Evolutionary conservation across 2,888 invertebrate species (phyloP), one percentile per base, ranked within the genome.

Genomic region (Tachystola acroxantha): DNA sequence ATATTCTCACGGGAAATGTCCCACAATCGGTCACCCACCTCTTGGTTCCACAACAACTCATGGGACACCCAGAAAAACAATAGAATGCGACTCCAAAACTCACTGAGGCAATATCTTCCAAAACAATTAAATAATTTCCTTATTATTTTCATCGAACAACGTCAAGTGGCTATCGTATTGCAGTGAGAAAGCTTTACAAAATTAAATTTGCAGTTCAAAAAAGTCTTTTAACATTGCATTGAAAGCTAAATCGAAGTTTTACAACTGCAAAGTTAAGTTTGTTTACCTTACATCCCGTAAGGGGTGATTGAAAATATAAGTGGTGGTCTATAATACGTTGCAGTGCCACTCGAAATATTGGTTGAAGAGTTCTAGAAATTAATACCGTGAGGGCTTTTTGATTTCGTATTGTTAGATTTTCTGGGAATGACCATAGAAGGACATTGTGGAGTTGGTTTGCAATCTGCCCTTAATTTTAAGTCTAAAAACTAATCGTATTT

Each of bases 91-190:
- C 49, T 50, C 46, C 50, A 69, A 52, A 71, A 80, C 34, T 41
- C 79, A 84, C 48, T 58, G 73, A 73, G 52, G 68, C 84, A 73
- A 56, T 73, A 58, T 76, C 77, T 72, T 61, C 60, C 48, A 50
- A 57, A 53, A 62, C 61, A 64, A 69, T 67, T 60, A 60, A 69
- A 70, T 66, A 68, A 67, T 67, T 70, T 67, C 70, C 66, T 70
- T 61, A 59, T 65, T 80, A 77, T 81, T 77, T 77, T 76, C 70
- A 74, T 72, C 74, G 61, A 62, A 64, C 63, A 63, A 67, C 53
- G 78, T 82, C 79, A 81, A 84, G 84, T 67, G 71, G 63, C 68
- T 70, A 80, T 82, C 81, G 75, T 66, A 54, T 75, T 65, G 75
- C 74, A 58, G 9, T 49, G 56, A 56, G 53, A 57, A 51, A 53